A percentile compares a stretch with the other conserved stretches of the same genome.
These are phyloP conservation scores for Malacoctenus gilli DNA, from an alignment of 2,797 vertebrate genomes.

Conservation along the genomic window DNA sequence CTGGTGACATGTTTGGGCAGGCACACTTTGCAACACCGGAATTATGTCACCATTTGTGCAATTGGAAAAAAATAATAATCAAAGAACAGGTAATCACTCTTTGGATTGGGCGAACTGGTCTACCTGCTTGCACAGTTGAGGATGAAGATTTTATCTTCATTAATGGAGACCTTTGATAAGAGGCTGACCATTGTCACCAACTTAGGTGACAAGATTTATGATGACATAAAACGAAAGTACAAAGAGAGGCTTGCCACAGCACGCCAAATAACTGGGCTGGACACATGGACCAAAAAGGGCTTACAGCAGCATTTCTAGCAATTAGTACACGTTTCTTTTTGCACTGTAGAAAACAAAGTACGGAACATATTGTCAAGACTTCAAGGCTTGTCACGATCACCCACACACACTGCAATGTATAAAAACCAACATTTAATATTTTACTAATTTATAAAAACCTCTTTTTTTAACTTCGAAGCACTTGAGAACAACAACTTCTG, in stretches of 20 bases:
- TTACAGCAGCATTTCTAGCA: conserved; percentile 24
- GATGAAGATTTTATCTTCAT: not conserved
- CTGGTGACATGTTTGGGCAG: too few relatives aligned
- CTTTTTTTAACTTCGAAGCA: too few relatives aligned
- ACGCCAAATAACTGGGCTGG: conserved; percentile 30
- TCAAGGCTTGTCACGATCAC: too few relatives aligned
- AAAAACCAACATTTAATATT: too few relatives aligned
- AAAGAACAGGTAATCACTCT: not conserved
- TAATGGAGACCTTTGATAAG: conserved; percentile 7
- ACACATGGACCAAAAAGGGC: conserved; percentile 31
- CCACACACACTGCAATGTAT: too few relatives aligned
- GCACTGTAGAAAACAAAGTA: too few relatives aligned
- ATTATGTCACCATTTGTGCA: too few relatives aligned
- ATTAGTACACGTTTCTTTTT: conserved; percentile 29
- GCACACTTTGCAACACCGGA: too few relatives aligned
- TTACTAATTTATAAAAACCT: too few relatives aligned
- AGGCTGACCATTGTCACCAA: conserved; percentile 33
- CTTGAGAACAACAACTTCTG: too few relatives aligned
- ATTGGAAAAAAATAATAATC: too few relatives aligned
- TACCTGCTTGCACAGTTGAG: not conserved
- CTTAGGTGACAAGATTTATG: conserved; percentile 18
- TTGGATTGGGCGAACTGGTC: not conserved
- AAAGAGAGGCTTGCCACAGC: conserved; percentile 24
- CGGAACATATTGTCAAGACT: too few relatives aligned
- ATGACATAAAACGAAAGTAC: conserved; percentile 24